Conservation (phyloP, 2,113 vertebrate species). For the Malurus cyaneus region DNA sequence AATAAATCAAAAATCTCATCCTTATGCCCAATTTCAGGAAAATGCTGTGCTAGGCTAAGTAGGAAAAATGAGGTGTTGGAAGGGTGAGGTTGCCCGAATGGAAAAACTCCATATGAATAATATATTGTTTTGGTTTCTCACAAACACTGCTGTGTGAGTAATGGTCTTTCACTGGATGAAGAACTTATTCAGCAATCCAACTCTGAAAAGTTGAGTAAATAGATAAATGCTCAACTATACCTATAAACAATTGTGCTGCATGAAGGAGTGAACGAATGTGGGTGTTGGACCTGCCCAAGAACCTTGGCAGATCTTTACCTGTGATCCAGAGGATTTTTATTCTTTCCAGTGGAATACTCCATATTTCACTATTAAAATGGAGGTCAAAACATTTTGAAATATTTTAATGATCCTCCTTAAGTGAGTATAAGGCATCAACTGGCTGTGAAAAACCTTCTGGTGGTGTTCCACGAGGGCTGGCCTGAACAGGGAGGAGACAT, state of each 20-base stretch:
- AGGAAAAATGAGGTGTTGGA: background rate
- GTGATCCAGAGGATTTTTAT: background rate
- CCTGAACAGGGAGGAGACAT: background rate
- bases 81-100: background rate
- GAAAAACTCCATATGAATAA: background rate
- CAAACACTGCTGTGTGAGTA: background rate
- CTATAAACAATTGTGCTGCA: background rate
- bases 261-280: background rate
- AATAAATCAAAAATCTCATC: background rate
- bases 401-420: background rate
- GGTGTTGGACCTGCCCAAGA: background rate
- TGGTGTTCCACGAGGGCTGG: background rate
- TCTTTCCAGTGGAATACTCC: background rate
- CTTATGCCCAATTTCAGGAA: background rate
- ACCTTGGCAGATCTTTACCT: background rate
- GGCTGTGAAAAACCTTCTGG: background rate
- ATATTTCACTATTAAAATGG: background rate
- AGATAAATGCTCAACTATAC: background rate
- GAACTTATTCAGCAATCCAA: background rate
- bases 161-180: background rate
- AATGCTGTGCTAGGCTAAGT: background rate
- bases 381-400: background rate
- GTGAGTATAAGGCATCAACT: background rate
- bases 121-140: background rate
- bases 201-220: background rate